These are phyloP conservation scores for Stylophora pistillata DNA, from an alignment of 64 coral and sea anemone species.

Conservation along the genomic window DNA sequence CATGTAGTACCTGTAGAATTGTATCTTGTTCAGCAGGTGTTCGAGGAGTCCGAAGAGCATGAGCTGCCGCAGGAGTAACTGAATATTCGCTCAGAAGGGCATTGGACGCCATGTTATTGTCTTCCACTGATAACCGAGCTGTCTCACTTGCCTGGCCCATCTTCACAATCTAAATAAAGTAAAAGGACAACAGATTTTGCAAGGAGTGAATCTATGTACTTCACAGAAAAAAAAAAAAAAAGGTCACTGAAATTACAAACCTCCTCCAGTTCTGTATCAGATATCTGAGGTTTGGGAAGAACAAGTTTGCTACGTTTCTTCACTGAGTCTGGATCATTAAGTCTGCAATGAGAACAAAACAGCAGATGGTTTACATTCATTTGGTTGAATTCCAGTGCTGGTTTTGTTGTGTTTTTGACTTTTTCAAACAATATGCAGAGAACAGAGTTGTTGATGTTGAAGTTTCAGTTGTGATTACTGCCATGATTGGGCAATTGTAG, in stretches of 20 bases:
- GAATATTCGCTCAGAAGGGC: conserved; percentile 93
- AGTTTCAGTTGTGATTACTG: too few relatives aligned
- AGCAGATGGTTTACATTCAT: too few relatives aligned
- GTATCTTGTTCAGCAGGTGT: conserved; percentile 97
- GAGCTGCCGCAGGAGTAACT: conserved; percentile 76
- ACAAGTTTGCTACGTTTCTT: conserved; percentile 99
- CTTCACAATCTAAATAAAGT: conserved; percentile 77
- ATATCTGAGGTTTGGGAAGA: conserved; percentile 92
- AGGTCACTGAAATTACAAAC: neutral
- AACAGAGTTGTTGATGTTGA: too few relatives aligned
- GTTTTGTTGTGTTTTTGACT: too few relatives aligned
- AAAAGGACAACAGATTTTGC: neutral
- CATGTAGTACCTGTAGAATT: conserved; percentile 61
- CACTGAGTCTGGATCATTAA: conserved; percentile 94
- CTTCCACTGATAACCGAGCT: conserved; percentile 89
- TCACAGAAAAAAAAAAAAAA: too few relatives aligned
- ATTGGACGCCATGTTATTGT: conserved; percentile 76
- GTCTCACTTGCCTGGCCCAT: conserved; percentile 97
- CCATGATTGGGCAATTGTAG: too few relatives aligned
- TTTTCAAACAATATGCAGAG: too few relatives aligned
- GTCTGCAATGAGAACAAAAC: conserved; percentile 42
- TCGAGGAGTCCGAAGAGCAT: conserved; percentile 81
- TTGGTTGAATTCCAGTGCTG: too few relatives aligned
- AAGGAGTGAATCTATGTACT: neutral
- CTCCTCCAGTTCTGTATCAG: conserved; percentile 97